Evolutionary conservation across 2,888 invertebrate genomes (phyloP), one percentile per base, ranked within the genome.

Genomic region (Prenolepis imparis): DNA sequence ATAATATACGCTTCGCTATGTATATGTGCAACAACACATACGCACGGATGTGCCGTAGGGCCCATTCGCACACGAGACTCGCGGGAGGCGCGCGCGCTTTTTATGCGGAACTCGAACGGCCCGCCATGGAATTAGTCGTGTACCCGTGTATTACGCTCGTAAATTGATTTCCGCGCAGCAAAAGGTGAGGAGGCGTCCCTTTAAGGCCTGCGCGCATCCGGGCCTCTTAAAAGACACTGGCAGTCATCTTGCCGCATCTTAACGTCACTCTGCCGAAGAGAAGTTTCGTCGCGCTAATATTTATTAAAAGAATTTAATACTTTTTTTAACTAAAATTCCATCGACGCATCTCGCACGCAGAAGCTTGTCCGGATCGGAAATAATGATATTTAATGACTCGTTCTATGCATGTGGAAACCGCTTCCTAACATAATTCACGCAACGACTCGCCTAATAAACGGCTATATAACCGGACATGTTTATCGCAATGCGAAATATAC

Each of bases 131-230:
- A 91, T 91, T 90, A 91, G 91, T 90, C 88, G 87, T 85, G 86
- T 90, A 91, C 91, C 91, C 88, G 91, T 90, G 90, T 89, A 91
- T 91, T 91, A 90, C 91, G 90, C 89, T 90, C 89, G 91, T 90
- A 91, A 91, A 91, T 91, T 91, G 91, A 91, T 91, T 91, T 90
- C 89, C 90, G 89, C 85, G 85, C 82, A 90, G 88, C 90, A 83
- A 88, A 88, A 88, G 81, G 77, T 85, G 81, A 81, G 86, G 85
- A 85, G 83, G 84, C 83, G 86, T 75, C 87, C 82, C 84, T 86
- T 83, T 75, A 81, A 84, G 75, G 81, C 44, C 39, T 59, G 75
- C 75, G 84, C 68, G 64, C 55, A 57, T 57, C 64, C 77, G 61
- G 52, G 28, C 44, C 44, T 32, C 80, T 81, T 52, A 83, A 67